Percentiles rank a stretch among this genome's conserved stretches.
phyloP scores from a whole-genome alignment of 2,888 invertebrate species.

The Conus canariensis region DNA sequence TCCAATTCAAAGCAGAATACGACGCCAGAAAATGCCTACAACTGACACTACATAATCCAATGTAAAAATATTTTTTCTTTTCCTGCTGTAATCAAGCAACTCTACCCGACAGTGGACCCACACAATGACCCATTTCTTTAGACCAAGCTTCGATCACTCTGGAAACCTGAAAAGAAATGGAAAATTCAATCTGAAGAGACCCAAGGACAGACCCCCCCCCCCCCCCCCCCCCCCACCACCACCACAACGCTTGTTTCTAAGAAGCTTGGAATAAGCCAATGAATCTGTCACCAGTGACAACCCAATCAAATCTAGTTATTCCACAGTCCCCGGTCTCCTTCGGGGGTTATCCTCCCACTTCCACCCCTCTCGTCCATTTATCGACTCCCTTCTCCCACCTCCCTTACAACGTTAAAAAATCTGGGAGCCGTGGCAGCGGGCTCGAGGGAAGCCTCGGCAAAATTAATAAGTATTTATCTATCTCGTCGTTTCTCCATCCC shows the following conservation, averaged over 20 bases:
- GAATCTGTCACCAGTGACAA: constrained; percentile 29
- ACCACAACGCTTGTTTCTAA: not conserved
- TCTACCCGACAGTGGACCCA: no score
- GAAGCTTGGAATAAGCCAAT: constrained; percentile 30
- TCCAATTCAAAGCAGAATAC: no score
- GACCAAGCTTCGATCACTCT: no score
- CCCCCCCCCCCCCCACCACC: not conserved
- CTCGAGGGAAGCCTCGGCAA: not conserved
- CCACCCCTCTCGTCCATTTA: not conserved
- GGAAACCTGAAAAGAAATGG: not conserved
- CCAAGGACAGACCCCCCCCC: not conserved
- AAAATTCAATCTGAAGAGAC: not conserved
- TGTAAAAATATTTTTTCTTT: no score
- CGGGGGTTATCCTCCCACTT: not conserved
- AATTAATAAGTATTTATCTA: constrained; percentile 18
- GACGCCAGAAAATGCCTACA: no score
- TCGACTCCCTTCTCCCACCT: not conserved
- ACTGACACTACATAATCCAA: no score
- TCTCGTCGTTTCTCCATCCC: not conserved
- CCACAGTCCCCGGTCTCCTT: not conserved
- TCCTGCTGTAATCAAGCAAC: no score
- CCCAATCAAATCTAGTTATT: constrained; percentile 12
- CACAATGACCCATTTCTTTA: no score
- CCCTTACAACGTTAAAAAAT: not conserved
- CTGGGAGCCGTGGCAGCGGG: not conserved